These are phyloP conservation scores for Sclerodermus sp. DNA, from an alignment of 2,888 invertebrate species.

Conservation along the genomic window DNA sequence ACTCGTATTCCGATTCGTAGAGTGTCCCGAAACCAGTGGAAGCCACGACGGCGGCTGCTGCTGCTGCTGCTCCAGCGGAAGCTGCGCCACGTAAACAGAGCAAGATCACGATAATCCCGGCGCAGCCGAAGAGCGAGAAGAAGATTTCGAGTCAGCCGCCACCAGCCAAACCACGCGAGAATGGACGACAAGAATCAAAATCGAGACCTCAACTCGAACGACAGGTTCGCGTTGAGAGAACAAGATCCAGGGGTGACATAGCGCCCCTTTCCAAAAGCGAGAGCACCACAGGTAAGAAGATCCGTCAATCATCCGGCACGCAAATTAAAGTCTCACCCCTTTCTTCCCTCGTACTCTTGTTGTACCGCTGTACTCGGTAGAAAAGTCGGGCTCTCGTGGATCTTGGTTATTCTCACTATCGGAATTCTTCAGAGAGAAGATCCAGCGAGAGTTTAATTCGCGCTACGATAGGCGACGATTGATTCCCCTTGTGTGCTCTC, in stretches of 20 bases:
- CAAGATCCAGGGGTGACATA: constrained; percentile 49
- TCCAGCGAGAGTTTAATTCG: too few relatives aligned
- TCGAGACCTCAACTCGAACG: constrained; percentile 53
- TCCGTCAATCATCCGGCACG: too few relatives aligned
- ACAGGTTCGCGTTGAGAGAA: constrained; percentile 52
- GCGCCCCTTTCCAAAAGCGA: constrained; percentile 51
- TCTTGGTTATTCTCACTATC: too few relatives aligned
- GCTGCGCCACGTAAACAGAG: constrained; percentile 51
- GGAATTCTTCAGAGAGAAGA: too few relatives aligned
- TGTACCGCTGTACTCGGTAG: too few relatives aligned
- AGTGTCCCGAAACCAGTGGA: constrained; percentile 50
- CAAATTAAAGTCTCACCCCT: too few relatives aligned
- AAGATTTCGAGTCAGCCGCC: constrained; percentile 36
- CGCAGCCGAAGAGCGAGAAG: constrained; percentile 49
- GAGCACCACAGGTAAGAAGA: constrained; percentile 51
- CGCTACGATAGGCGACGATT: too few relatives aligned
- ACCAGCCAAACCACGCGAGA: constrained; percentile 44
- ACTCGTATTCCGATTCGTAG: constrained; percentile 23
- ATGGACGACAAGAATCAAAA: constrained; percentile 49
- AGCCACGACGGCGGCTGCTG: constrained; percentile 13
- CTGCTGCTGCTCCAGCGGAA: constrained; percentile 28
- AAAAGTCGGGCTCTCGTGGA: too few relatives aligned
- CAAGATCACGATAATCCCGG: constrained; percentile 58
- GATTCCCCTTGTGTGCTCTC: too few relatives aligned
- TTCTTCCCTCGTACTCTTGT: too few relatives aligned